A percentile compares a stretch with the other conserved stretches of the same genome.
These are phyloP conservation scores for Eutrigla gurnardus DNA, from an alignment of 2,797 vertebrate species.

Conservation along the genomic window DNA sequence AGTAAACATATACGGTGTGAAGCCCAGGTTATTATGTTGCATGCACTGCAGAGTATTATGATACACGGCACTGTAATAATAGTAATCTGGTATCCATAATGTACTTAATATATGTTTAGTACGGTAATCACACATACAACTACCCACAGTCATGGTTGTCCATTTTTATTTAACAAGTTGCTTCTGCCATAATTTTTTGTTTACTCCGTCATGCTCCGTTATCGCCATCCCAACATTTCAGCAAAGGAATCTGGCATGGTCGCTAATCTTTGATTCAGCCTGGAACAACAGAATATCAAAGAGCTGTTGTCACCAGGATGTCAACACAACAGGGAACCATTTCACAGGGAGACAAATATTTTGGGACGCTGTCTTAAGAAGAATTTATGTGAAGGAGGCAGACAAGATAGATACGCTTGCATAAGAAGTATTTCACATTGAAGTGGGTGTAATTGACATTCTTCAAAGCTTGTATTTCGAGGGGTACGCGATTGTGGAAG, in stretches of 20 bases:
- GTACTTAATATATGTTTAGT: too few species aligned
- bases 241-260: constrained; percentile 59
- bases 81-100: too few species aligned
- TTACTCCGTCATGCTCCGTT: constrained; percentile 26
- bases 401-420: background rate
- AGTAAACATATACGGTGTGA: too few species aligned
- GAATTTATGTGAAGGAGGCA: constrained; percentile 9
- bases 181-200: constrained; percentile 19
- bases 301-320: constrained; percentile 43
- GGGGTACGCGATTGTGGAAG: constrained; percentile 25
- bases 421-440: background rate
- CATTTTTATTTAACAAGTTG: constrained; percentile 47
- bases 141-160: background rate
- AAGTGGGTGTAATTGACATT: constrained; percentile 19
- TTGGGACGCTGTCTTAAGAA: background rate
- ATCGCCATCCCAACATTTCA: constrained; percentile 42
- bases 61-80: too few species aligned
- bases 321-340: constrained; percentile 47
- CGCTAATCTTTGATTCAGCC: constrained; percentile 71
- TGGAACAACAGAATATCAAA: constrained; percentile 70
- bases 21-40: too few species aligned
- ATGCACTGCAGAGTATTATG: background rate
- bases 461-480: constrained; percentile 48
- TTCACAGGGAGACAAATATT: constrained; percentile 45
- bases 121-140: too few species aligned